Evolutionary conservation across 2,888 invertebrate species (phyloP).

Genomic region (Campaea margaritaria): DNA sequence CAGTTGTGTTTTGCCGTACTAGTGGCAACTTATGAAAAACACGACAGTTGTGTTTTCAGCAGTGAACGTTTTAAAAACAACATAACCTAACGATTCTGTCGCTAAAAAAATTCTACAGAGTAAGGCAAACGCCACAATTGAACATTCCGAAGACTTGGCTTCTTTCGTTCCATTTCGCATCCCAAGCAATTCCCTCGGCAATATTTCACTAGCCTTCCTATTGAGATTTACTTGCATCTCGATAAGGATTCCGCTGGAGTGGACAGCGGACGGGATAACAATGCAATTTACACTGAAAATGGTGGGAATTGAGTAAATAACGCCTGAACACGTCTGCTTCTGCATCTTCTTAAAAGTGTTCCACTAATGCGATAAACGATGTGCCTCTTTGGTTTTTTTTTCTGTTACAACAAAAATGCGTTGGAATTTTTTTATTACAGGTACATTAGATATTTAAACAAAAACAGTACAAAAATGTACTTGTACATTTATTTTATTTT

Average conservation of each 20-base stretch:
- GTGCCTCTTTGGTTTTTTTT: no score
- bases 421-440: no score
- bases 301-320: constrained; percentile 24
- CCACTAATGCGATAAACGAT: not conserved
- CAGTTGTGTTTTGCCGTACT: no score
- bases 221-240: constrained; percentile 65
- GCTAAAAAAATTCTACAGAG: not conserved
- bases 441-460: no score
- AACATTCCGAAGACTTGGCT: constrained; percentile 10
- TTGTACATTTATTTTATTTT: no score
- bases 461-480: no score
- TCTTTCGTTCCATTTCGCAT: constrained; percentile 16
- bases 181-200: constrained; percentile 51
- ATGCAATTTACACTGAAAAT: constrained; percentile 68
- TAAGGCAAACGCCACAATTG: not conserved
- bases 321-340: constrained; percentile 9
- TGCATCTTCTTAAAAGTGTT: not conserved
- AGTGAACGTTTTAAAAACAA: no score
- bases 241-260: constrained; percentile 61
- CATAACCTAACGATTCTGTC: no score
- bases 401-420: no score
- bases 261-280: constrained; percentile 67
- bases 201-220: constrained; percentile 63
- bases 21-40: no score
- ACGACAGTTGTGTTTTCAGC: no score